A percentile compares a stretch with the other conserved stretches of the same genome.
Conservation (phyloP, 2,888 invertebrate genomes). For the Agonopterix subpropinquella region DNA sequence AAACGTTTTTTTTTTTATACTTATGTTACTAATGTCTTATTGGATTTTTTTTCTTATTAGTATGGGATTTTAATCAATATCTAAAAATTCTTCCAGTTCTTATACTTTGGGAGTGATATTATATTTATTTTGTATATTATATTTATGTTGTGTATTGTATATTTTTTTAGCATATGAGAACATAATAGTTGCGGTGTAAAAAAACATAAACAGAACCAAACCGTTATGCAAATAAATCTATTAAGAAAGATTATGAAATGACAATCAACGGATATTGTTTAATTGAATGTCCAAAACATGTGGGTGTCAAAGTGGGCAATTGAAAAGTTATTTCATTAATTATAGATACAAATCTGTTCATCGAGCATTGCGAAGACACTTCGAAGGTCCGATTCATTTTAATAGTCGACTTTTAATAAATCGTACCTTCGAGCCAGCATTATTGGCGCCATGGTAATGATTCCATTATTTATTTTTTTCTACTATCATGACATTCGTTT, state of each 20-base stretch:
- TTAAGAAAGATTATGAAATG: conserved; percentile 24
- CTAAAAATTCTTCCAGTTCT: too few species aligned
- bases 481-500: too few species aligned
- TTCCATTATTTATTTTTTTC: too few species aligned
- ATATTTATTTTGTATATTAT: too few species aligned
- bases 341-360: conserved; percentile 33
- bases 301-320: conserved; percentile 36
- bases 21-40: not conserved
- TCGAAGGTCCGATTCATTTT: conserved; percentile 1
- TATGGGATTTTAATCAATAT: too few species aligned
- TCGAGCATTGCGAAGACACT: conserved; percentile 23
- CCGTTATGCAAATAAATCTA: not conserved
- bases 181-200: too few species aligned
- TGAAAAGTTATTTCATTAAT: conserved; percentile 38
- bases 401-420: not conserved
- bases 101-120: too few species aligned
- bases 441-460: not conserved
- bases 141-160: too few species aligned
- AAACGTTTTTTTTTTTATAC: not conserved
- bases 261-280: conserved; percentile 30
- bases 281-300: conserved; percentile 25
- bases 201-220: too few species aligned
- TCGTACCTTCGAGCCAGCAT: too few species aligned
- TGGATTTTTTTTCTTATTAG: not conserved
- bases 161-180: too few species aligned